phyloP scores from a whole-genome alignment of 2,888 invertebrate genomes.

The Nysson spinosus region DNA sequence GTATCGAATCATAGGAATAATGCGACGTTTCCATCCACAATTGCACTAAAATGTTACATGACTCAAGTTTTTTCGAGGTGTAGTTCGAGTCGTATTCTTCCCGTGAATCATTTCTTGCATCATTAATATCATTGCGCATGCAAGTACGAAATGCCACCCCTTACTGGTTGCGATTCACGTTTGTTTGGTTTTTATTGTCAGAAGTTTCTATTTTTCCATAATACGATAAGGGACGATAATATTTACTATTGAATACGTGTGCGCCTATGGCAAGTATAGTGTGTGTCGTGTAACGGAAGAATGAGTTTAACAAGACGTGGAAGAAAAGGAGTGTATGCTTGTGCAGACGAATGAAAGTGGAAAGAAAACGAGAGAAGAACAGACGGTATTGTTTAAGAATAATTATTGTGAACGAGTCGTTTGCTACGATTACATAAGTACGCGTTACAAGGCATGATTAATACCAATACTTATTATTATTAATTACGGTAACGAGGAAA shows the following conservation, averaged over 20 bases:
- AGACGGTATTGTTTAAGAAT: constrained; percentile 19
- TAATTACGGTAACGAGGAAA: constrained; percentile 15
- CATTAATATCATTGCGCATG: not conserved
- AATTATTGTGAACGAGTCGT: constrained; percentile 51
- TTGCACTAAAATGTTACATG: too few relatives aligned
- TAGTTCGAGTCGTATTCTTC: too few relatives aligned
- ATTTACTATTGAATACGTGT: constrained; percentile 70
- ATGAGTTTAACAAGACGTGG: constrained; percentile 7
- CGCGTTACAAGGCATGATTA: constrained; percentile 52
- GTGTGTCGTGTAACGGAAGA: constrained; percentile 6
- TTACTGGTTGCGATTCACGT: constrained; percentile 70
- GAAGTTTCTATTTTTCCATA: constrained; percentile 78
- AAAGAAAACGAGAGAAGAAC: not conserved
- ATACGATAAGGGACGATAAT: constrained; percentile 73
- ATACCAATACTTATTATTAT: constrained; percentile 60
- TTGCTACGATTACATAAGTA: constrained; percentile 52
- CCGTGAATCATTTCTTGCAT: not conserved
- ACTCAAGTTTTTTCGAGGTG: too few relatives aligned
- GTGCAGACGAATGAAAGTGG: not conserved
- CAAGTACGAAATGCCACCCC: constrained; percentile 23
- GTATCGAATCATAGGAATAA: too few relatives aligned
- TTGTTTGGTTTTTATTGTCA: constrained; percentile 77
- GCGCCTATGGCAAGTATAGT: constrained; percentile 16
- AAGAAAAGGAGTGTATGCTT: not conserved
- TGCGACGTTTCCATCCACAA: too few relatives aligned